Base-by-base conservation (phyloP, 2,888 invertebrate genomes). In the Platerodrilus igneus region DNA sequence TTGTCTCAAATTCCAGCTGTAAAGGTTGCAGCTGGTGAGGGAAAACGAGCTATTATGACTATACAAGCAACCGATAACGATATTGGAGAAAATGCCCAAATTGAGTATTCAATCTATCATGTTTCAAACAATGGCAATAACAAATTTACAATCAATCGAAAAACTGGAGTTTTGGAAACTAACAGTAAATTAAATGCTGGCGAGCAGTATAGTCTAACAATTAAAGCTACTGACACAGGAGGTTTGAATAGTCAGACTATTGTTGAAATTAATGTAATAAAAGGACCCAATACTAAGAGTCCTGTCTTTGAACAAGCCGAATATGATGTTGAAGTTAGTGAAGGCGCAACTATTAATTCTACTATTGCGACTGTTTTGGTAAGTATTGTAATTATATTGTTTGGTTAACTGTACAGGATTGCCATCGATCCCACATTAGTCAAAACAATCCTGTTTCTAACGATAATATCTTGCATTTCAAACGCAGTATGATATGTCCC, bases 91-190 rank as follows among this genome's bases (percentile, higher is more conserved):
- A 90, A 91, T 67, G 89, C 90, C 11, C 77, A 79, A 36, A 76
- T 91, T 43, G 77, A 79, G 21, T 93, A 89, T 71, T 83, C 83
- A 54, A 87, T 93, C 48, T 86, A 87, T 64, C 91, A 92, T 70
- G 87, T 92, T 5, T 90, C 91, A 45, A 92, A 91, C 68, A 90
- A 90, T 66, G 92, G 91, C 1, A 76, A 81, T 45, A 84, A 83
- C 56, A 90, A 88, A 67, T 92, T 93, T 64, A 77, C 78, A 56
- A 89, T 93, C 55, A 82, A 92, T 60, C 78, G 85, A 31, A 75
- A 74, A 53, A 83, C 82, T 8, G 92, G 92, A 14, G 76, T 82
- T 41, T 47, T 75, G 64, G 83, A 87, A 42, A 83, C 88, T 10
- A 77, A 81, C n/a, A 85, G 86, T 3, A 84, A 86, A 37, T 64